Conservation (phyloP, 1,140 invertebrate genomes). For the Drosophila pseudoananassae region DNA sequence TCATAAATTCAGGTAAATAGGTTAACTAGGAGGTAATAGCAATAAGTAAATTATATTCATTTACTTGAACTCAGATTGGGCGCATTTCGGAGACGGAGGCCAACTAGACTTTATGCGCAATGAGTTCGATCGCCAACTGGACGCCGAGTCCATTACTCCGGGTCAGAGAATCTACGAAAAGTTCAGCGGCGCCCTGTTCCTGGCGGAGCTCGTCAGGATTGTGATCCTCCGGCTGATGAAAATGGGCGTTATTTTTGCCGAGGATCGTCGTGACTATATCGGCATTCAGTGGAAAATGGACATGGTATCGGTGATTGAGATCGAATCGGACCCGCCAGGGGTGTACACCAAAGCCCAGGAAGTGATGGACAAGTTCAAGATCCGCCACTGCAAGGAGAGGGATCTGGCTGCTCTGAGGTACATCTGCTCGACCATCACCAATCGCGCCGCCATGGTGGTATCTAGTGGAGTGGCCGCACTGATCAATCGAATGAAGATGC, state of each 20-base stretch:
- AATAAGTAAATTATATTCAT: not conserved
- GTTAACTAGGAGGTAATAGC: no score
- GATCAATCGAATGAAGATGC: conserved; percentile 93
- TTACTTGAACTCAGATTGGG: conserved; percentile 91
- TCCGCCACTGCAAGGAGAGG: conserved; percentile 90
- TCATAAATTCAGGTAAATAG: conserved; percentile 92
- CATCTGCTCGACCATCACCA: conserved; percentile 95
- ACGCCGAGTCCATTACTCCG: conserved; percentile 91
- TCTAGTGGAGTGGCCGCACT: conserved; percentile 93
- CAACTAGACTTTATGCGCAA: conserved; percentile 93
- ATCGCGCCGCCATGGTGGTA: conserved; percentile 95
- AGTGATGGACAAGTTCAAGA: conserved; percentile 93
- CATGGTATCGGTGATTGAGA: conserved; percentile 99
- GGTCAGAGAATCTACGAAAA: conserved; percentile 94
- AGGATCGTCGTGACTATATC: conserved; percentile 43
- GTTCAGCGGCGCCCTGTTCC: conserved; percentile 96
- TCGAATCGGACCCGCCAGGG: conserved; percentile 92
- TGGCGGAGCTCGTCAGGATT: conserved; percentile 91
- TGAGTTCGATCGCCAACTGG: conserved; percentile 93
- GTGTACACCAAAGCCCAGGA: conserved; percentile 92
- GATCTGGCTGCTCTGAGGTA: conserved; percentile 95
- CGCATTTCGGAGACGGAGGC: conserved; percentile 96
- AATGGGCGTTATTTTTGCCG: conserved; percentile 43
- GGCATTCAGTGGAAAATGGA: conserved; percentile 85
- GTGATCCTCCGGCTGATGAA: conserved; percentile 47